A percentile compares a stretch with the other conserved stretches of the same genome.
These are phyloP conservation scores for Actinopyga echinites DNA, from an alignment of 53 echinoderm and acorn worm genomes.

Conservation along the genomic window DNA sequence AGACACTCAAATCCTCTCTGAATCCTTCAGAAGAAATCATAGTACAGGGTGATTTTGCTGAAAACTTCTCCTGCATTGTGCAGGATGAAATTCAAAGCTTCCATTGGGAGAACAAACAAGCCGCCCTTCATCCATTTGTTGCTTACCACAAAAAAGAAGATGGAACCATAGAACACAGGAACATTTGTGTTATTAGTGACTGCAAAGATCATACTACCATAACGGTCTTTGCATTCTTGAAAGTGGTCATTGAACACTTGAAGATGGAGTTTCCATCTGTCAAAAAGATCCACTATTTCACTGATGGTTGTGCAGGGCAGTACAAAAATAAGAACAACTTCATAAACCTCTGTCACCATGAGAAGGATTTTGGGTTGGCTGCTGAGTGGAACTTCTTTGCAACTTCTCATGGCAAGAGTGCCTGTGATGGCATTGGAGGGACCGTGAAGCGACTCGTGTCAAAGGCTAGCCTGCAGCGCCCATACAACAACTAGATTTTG, in stretches of 20 bases:
- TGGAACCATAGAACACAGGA: constrained; percentile 51
- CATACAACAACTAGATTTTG: no score
- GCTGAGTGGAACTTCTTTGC: constrained; percentile 65
- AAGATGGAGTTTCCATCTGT: constrained; percentile 9
- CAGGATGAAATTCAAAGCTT: constrained; percentile 68
- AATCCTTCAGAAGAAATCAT: constrained; percentile 36
- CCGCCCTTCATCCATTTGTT: constrained; percentile 57
- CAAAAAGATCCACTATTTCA: constrained; percentile 50
- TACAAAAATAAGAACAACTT: constrained; percentile 64
- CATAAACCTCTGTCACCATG: constrained; percentile 39
- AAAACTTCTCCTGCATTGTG: constrained; percentile 58
- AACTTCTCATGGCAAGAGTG: constrained; percentile 67
- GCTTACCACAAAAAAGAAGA: constrained; percentile 32
- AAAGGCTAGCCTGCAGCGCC: no score
- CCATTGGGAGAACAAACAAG: constrained; percentile 63
- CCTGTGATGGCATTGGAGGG: constrained; percentile 70
- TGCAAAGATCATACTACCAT: constrained; percentile 45
- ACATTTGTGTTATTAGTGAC: constrained; percentile 62
- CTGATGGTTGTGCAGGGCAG: constrained; percentile 63
- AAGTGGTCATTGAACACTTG: constrained; percentile 23
- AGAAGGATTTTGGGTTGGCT: constrained; percentile 51
- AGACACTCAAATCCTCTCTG: constrained; percentile 40
- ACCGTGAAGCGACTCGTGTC: constrained; percentile 54
- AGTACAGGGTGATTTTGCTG: constrained; percentile 65
- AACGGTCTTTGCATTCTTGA: constrained; percentile 59